Base-by-base conservation (phyloP, 2,113 vertebrate species). In the Corythaeola cristata region DNA sequence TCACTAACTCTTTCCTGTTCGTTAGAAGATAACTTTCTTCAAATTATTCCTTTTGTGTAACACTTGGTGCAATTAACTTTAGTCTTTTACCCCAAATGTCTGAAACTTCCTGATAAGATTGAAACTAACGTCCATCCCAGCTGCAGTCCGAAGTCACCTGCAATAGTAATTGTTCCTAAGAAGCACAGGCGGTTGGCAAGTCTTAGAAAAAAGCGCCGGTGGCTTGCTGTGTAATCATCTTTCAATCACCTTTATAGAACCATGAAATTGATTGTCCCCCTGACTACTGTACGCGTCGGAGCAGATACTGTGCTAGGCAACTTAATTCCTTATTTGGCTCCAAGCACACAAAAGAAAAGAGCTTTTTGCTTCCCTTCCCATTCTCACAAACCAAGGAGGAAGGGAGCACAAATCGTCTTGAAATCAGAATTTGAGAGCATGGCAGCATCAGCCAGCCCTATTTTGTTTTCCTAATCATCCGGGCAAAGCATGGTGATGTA, bases 181-280 rank as follows among this genome's bases (percentile, higher is more conserved):
- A 55, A 87, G 78, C 52, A 47, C 33, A 19, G 85, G 75, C 12
- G 0, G 55, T 20, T 82, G 27, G 91, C 1, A 45, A 93, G 55
- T 32, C 79, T 56, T 44, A 83, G 76, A 18, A 82, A 77, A 95
- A 84, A 53, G 62, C 91, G 91, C 49, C 76, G 35, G 37, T 80
- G 82, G 50, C 84, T 96, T 79, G 56, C 96, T 96, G 93, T 77
- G 85, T 73, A 97, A 96, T 97, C 95, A 72, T n/a, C 30, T 96
- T 97, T 96, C 97, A 96, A 78, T 97, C 97, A 96, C 93, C 91
- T 94, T 77, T 97, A 73, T 33, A 90, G 91, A 97, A 35, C 83
- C 90, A 52, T 96, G 92, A 93, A 96, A 97, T 93, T 95, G 95
- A 96, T 97, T 97, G 95, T 95, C 35, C 85, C 73, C 74, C 74